Percentiles rank a stretch among this genome's conserved stretches.
Evolutionary conservation across 2,113 vertebrate genomes (phyloP).

Genomic region (Sterna hirundo): DNA sequence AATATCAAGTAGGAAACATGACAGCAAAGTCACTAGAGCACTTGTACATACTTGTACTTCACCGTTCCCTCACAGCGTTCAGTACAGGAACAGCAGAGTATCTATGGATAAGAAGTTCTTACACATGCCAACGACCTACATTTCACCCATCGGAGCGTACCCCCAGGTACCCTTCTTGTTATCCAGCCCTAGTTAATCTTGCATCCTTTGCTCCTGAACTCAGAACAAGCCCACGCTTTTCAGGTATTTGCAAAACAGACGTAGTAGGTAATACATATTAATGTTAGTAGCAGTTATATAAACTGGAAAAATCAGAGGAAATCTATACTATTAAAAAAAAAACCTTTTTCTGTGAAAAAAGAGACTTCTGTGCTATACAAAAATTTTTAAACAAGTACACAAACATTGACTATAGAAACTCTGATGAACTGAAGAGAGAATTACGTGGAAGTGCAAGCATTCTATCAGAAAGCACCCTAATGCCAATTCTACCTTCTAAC

Average conservation of each 20-base stretch:
- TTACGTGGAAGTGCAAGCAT: background rate
- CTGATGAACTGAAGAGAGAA: background rate
- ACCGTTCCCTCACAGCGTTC: background rate
- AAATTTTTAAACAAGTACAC: background rate
- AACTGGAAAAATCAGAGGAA: background rate
- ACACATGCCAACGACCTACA: background rate
- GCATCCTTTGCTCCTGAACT: background rate
- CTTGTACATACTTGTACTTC: background rate
- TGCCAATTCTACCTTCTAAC: background rate
- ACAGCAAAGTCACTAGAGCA: background rate
- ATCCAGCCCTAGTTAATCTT: background rate
- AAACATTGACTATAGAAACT: background rate
- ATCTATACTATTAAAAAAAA: background rate
- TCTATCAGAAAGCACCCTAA: background rate
- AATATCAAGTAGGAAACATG: background rate
- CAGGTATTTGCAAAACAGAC: background rate
- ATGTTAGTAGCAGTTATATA: background rate
- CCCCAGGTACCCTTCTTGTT: background rate
- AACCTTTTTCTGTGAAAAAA: accelerated
- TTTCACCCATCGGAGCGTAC: background rate
- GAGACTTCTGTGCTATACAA: background rate
- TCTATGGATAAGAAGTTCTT: background rate
- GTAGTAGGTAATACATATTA: background rate
- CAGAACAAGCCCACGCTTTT: background rate
- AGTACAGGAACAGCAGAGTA: background rate